Evolutionary conservation across 2,888 invertebrate species (phyloP).

Genomic region (Harmothoe impar): DNA sequence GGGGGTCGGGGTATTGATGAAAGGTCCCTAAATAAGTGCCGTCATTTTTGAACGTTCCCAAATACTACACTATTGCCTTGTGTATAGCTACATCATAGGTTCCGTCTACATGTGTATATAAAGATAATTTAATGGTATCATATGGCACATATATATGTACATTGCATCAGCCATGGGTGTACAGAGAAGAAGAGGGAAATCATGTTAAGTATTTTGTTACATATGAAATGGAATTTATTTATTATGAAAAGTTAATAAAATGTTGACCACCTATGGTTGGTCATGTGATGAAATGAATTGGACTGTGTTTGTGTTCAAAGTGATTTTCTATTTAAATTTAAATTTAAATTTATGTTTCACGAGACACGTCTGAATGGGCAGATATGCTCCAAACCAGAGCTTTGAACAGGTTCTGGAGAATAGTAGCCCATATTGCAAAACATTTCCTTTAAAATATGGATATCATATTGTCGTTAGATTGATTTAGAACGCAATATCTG

Average conservation of each 20-base stretch:
- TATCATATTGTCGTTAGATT: neutral
- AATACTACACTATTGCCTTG: no score
- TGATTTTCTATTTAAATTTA: neutral
- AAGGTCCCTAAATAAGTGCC: no score
- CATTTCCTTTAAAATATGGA: neutral
- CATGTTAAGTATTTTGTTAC: slow-evolving; percentile 59
- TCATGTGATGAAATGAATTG: neutral
- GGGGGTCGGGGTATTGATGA: no score
- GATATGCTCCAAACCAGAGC: neutral
- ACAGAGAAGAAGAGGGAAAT: slow-evolving; percentile 45
- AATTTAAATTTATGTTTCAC: neutral
- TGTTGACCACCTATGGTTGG: neutral
- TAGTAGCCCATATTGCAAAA: neutral
- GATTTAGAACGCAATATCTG: no score
- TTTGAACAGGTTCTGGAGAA: neutral
- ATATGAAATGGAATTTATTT: slow-evolving; percentile 59
- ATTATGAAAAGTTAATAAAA: slow-evolving; percentile 59
- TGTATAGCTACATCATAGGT: no score
- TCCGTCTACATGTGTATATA: slow-evolving; percentile 19
- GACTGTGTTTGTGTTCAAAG: neutral
- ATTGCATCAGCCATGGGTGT: slow-evolving; percentile 8
- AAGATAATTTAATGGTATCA: neutral
- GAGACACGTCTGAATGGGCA: neutral
- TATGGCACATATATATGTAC: neutral
- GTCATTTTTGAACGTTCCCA: no score